Evolutionary conservation across 2,888 invertebrate genomes (phyloP).

Genomic region (Cosmopolites sordidus): DNA sequence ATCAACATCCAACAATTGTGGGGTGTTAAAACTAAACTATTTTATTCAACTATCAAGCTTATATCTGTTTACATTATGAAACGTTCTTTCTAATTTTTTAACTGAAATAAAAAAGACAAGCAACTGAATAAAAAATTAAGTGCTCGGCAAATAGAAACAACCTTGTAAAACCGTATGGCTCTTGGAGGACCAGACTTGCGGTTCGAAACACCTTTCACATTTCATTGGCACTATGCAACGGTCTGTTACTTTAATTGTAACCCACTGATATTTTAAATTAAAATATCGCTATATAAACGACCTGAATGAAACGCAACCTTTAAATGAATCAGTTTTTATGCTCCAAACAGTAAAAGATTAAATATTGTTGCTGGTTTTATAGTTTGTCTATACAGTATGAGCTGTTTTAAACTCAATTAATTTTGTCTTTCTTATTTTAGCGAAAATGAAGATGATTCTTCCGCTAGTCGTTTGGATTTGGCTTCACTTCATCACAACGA

Average conservation of each 20-base stretch:
- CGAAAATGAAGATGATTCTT: conserved; percentile 89
- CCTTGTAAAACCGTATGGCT: conserved; percentile 6
- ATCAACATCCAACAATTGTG: neutral
- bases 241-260: neutral
- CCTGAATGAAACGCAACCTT: too few species aligned
- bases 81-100: neutral
- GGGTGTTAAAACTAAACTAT: neutral
- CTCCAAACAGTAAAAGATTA: too few species aligned
- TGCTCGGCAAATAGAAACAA: neutral
- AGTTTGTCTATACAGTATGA: neutral
- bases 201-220: conserved; percentile 10
- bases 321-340: too few species aligned
- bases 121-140: neutral
- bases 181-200: neutral
- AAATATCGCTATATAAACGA: too few species aligned
- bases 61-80: neutral
- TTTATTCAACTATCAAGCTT: neutral
- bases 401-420: neutral
- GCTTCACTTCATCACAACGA: conserved; percentile 63
- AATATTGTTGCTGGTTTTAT: too few species aligned
- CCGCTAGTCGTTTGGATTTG: conserved; percentile 89
- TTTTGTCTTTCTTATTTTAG: conserved; percentile 61
- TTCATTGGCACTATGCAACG: conserved; percentile 2
- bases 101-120: too few species aligned
- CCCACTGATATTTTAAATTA: neutral